Evolutionary conservation across 2,113 vertebrate genomes (phyloP), one percentile per base, ranked within the genome.

Genomic region (Bufo gargarizans): DNA sequence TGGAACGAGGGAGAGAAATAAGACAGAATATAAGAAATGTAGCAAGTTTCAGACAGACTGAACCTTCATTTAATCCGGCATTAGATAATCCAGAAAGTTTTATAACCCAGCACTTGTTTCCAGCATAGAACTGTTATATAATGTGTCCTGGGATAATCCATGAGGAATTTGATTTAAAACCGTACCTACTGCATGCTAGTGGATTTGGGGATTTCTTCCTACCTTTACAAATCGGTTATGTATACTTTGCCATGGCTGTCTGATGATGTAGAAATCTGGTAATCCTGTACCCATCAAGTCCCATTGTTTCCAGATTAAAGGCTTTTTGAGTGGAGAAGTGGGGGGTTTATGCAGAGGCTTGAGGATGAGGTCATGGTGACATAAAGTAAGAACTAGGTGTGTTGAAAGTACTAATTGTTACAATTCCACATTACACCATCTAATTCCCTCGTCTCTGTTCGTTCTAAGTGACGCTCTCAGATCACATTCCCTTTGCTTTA

Each of bases 401-500:
- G 12, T 56, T 78, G 50, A 22, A 81, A 81, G 55, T 61, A 19
- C 20, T 58, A 61, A 61, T 81, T 47, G 56, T 61, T 19, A 81
- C 78, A 59, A 61, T 81, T 45, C 6, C 12, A 8, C 33, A 43
- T 80, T 33, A 59, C 56, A 81, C 78, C 56, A 81, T 81, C 33
- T 58, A 4, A 45, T 61, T 81, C 78, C 56, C 56, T 19, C 22
- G 22, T 56, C 53, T 56, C 19, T 79, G 77, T 55, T 79, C n/a
- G 33, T 58, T 22, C n/a, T 22, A 59, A 80, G 53, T 80, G 77
- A 80, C 56, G 55, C 16, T 59, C 20, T 80, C 20, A 59, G 33
- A 81, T 81, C 78, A 5, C 1, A 81, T 81, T 81, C 6, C 55
- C 58, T 43, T 59, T 17, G 19, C 77, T 59, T 81, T 81, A 56